Evolutionary conservation across 1,140 invertebrate species (phyloP), one percentile per base, ranked within the genome.

Genomic region (Dendrolimus kikuchii): DNA sequence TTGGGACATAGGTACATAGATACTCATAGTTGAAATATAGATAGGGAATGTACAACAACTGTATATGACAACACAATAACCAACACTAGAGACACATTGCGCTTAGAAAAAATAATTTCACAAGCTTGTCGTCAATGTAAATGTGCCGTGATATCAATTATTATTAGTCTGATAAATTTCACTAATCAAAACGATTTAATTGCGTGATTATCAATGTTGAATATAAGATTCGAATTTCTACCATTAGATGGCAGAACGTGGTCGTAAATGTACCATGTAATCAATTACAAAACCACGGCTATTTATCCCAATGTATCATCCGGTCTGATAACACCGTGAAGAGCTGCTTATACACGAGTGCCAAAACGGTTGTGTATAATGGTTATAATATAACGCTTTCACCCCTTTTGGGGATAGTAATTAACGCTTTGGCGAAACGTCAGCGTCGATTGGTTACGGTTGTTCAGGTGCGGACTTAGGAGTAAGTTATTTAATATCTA

Each of bases 351-450:
- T 75, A 70, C 72, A 72, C 59, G 62, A 57, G 62, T 62, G 64
- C 67, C 66, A 68, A 73, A 76, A 74, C 74, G 72, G 71, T 70
- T 69, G 75, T 71, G 58, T 64, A 55, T 78, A 76, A 77, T 74
- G 67, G 66, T 55, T 71, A 70, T 66, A 70, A 61, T 63, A 72
- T 71, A 63, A 57, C 59, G 41, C 60, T 56, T 57, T 42, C 10
- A 58, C 68, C 75, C 69, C 68, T 76, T 70, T 58, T 59, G 61
- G 65, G 62, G 62, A 59, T 54, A 72, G 54, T 66, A 71, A 74
- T 80, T 82, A 82, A 78, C 74, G 75, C 71, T 68, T 75, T 57
- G 71, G 64, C 66, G 66, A 75, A 74, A 75, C 64, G 70, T 73
- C 72, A 63, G 71, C 68, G 75, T 68, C 59, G 72, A 80, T 82